phyloP scores from a whole-genome alignment of 2,797 vertebrate species.

The Enteromius treurensis region DNA sequence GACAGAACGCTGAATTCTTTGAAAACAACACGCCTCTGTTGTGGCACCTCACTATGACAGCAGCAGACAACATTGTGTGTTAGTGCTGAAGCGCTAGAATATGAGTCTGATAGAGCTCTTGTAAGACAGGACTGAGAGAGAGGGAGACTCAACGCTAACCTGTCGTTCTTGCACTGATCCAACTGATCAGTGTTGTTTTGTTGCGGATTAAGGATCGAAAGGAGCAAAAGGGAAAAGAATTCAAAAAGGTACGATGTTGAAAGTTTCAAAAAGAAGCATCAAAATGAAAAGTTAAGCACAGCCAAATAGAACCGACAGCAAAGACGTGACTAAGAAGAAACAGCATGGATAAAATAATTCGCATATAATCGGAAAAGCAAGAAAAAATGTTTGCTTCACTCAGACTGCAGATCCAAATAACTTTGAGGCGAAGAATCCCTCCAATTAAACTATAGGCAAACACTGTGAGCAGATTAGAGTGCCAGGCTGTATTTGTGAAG shows the following conservation, averaged over 20 bases:
- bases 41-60: constrained; percentile 63
- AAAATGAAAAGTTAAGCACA: constrained; percentile 26
- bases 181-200: constrained; percentile 20
- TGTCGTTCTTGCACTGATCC: constrained; percentile 14
- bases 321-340: constrained; percentile 38
- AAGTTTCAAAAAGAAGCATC: constrained; percentile 33
- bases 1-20: constrained; percentile 65
- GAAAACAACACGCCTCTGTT: constrained; percentile 64
- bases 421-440: constrained; percentile 63
- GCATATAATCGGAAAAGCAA: constrained; percentile 35
- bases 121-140: constrained; percentile 23
- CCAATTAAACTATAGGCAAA: constrained; percentile 74
- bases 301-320: background rate
- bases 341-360: constrained; percentile 15
- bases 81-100: constrained; percentile 42
- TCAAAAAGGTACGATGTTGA: background rate
- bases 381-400: constrained; percentile 46
- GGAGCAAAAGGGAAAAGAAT: constrained; percentile 38
- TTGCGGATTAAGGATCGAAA: background rate
- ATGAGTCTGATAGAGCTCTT: constrained; percentile 32
- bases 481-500: constrained; percentile 66
- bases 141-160: constrained; percentile 25
- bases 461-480: constrained; percentile 68
- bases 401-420: constrained; percentile 60
- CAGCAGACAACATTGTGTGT: constrained; percentile 66